Evolutionary conservation across 1,140 invertebrate genomes (phyloP), one percentile per base, ranked within the genome.

Genomic region (Hycleus cichorii): DNA sequence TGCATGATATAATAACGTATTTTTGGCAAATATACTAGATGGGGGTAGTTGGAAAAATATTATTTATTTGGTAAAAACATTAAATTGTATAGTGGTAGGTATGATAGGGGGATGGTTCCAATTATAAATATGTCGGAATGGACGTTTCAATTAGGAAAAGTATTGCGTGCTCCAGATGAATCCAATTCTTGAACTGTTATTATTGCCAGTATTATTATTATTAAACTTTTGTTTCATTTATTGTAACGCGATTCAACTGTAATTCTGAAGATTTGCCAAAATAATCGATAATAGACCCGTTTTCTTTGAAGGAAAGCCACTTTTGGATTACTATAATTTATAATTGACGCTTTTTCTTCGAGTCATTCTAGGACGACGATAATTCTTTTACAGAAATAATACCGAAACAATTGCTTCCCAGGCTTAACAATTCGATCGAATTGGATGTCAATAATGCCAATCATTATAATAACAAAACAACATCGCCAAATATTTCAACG

Each of bases 141-240:
- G 56, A 58, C 56, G 56, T 58, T 58, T 58, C 56, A 58, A 58
- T 58, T 58, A 58, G 49, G 39, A 32, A 49, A 58, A 49, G 48
- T 58, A 58, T 58, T 45, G 56, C 56, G 56, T 58, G 56, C 49
- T 49, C 12, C 10, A 45, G 51, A 53, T 46, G 39, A 53, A 53
- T 53, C 51, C 51, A 32, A 46, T 32, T 32, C 7, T 7, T 4
- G 7, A 7, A 5, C 4, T 32, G 32, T 32, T 32, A 32, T 32
- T 32, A 7, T 32, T 18, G 18, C 18, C 18, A 18, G 18, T 18
- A 18, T 18, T 18, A 18, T 18, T 18, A 18, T 18, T 18, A 18
- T 18, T 18, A 18, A 18, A 18, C 18, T 18, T 32, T 32, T 32
- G 7, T 32, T 32, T 7, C 32, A 32, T 7, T 32, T 7, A 32